Base-by-base conservation (phyloP, 2,888 invertebrate species). In the Oligia fasciuncula region DNA sequence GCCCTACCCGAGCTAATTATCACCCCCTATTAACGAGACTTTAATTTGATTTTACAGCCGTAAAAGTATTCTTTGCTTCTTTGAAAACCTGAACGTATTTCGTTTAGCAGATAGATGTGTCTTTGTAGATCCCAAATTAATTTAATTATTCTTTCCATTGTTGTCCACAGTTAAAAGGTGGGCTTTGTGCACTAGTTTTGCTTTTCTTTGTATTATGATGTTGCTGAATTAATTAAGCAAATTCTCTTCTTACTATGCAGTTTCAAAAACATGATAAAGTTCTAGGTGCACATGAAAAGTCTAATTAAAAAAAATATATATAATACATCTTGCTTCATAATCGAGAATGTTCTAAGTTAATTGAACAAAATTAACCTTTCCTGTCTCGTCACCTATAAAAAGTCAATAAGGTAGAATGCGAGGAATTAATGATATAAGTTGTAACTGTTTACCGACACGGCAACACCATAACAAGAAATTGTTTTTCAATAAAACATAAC, bases 1-100 rank as follows among this genome's bases (percentile, higher is more conserved):
- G 75, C 82, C 87, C 73, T 57, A 69, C 68, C 67, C 72, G 63
- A 77, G 80, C 89, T 91, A 94, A 94, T 95, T 94, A 93, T 93
- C 92, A 89, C 91, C 90, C 92, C 86, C 86, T 69, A 29, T 62
- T 66, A 72, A 46, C 60, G 62, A 76, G 66, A 51, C 40, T 49
- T 63, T 63, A 17, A 74, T 74, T 78, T 62, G 8, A 66, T 73
- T 73, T 60, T 60, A 51, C 62, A 54, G 49, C 13, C 35, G 19
- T 71, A 60, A 46, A 85, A 40, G 46, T 62, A 66, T n/a, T 51
- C 11, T 71, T 62, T 70, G 14, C 51, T 60, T 68, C 43, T 13
- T 9, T 51, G n/a, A 49, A 85, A 66, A 76, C 40, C 62, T 43
- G 35, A 70, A 69, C 70, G 73, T 77, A 83, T 86, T 77, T 71